A percentile compares a stretch with the other conserved stretches of the same genome.
Evolutionary conservation across 30 jellyfish, hydroid and myxozoan genomes (phyloP).

Genomic region (Cassiopea andromeda): DNA sequence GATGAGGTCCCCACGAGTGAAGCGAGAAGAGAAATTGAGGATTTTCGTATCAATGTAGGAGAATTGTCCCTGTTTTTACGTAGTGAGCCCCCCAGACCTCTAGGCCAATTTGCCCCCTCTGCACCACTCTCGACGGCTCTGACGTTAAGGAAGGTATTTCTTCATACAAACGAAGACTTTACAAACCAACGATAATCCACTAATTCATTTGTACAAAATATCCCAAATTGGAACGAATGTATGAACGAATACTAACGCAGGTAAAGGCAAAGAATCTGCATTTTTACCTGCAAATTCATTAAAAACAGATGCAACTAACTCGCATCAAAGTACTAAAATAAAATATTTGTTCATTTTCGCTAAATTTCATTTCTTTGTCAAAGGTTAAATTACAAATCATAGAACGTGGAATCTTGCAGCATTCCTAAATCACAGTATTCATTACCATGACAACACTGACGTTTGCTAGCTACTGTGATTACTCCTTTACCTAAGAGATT

Average conservation of each 20-base stretch:
- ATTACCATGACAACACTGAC: constrained; percentile 29
- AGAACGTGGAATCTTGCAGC: constrained; percentile 33
- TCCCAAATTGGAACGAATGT: neutral
- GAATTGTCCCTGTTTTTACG: too few relatives aligned
- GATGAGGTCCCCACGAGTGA: too few relatives aligned
- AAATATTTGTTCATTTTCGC: constrained; percentile 36
- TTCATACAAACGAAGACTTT: neutral
- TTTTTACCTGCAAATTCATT: constrained; percentile 12
- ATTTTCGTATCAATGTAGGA: too few relatives aligned
- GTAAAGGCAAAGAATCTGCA: constrained; percentile 3
- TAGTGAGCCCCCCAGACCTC: too few relatives aligned
- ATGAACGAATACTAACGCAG: neutral
- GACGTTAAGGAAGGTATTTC: neutral
- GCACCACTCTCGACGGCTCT: neutral
- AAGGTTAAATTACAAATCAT: constrained; percentile 40
- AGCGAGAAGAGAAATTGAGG: too few relatives aligned
- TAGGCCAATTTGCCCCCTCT: too few relatives aligned
- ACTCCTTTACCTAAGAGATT: neutral
- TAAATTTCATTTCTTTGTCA: constrained; percentile 49
- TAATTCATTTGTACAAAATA: neutral
- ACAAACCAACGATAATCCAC: neutral
- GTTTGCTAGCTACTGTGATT: neutral
- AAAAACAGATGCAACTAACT: constrained; percentile 29
- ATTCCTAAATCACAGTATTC: constrained; percentile 22
- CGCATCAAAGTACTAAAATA: constrained; percentile 34